Evolutionary conservation across 1,140 invertebrate genomes (phyloP), one percentile per base, ranked within the genome.

Genomic region (Cyclargus thomasi): DNA sequence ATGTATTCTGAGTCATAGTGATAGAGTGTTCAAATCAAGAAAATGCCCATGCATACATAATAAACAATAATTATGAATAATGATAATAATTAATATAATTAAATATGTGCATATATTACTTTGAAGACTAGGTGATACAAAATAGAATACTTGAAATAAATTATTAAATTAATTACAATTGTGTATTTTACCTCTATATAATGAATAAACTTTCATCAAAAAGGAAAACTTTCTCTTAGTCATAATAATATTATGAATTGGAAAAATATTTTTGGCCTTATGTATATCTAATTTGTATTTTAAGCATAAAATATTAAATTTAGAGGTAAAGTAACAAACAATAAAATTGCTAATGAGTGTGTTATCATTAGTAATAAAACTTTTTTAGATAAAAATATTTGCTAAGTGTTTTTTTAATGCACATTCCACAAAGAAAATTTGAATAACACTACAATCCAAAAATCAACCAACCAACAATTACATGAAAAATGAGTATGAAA

Each of bases 71-170:
- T 29, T 29, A 29, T n/a, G 29, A 5, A 8, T 8, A 35, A 8
- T 8, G 1, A 47, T 47, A 47, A 3, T 16, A 47, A 39, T 8
- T 23, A 47, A 47, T 47, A 47, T 47, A 16, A 47, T 2, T 47
- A 2, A 47, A 47, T 47, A 47, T 47, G 39, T 47, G 39, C 39
- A 47, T 47, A 47, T 47, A 47, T 47, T 47, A 16, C 39, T 47
- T 47, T 47, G 39, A 47, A 47, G 39, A 47, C 39, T 47, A 47
- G 39, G 39, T 47, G 39, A 47, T 47, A 47, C 14, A 47, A 47
- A 47, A 47, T 47, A 47, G 39, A 47, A 47, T 47, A 47, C 10
- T 47, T 47, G 39, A 47, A 47, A 47, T 47, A 47, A 16, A 47
- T 14, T 16, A 16, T 47, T 8, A 47, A 29, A 23, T 6, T 47